phyloP scores from a whole-genome alignment of 2,797 vertebrate species.

The Chrysocyon brachyurus region DNA sequence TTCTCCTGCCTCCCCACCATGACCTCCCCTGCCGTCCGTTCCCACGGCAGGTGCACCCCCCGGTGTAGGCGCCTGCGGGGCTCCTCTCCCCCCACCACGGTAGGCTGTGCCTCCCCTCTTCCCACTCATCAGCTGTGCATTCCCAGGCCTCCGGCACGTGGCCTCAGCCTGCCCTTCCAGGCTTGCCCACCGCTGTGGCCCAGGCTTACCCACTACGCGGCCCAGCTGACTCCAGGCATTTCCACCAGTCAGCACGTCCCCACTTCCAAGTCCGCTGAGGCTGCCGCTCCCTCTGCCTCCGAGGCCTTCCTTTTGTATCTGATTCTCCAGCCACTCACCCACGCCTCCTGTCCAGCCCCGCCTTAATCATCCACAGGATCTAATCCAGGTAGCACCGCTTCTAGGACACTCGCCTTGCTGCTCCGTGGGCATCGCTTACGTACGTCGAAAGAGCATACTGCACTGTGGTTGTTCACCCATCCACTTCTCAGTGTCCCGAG shows the following conservation, averaged over 20 bases:
- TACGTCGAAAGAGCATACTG: neutral
- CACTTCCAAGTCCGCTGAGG: neutral
- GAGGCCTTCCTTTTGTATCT: neutral
- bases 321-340: neutral
- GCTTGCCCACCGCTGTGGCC: neutral
- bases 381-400: neutral
- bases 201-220: neutral
- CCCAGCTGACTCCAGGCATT: neutral
- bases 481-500: neutral
- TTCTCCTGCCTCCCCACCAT: neutral
- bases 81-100: neutral
- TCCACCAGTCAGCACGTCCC: neutral
- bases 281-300: neutral
- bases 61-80: neutral
- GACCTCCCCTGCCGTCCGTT: neutral
- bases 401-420: neutral
- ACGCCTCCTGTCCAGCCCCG: neutral
- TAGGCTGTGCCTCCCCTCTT: neutral
- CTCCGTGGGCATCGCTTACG: neutral
- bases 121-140: neutral
- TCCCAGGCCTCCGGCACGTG: neutral
- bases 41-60: neutral
- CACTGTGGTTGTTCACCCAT: neutral
- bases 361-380: neutral
- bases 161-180: neutral